Evolutionary conservation across 1,140 invertebrate genomes (phyloP).

Genomic region (Diabrotica undecimpunctata): DNA sequence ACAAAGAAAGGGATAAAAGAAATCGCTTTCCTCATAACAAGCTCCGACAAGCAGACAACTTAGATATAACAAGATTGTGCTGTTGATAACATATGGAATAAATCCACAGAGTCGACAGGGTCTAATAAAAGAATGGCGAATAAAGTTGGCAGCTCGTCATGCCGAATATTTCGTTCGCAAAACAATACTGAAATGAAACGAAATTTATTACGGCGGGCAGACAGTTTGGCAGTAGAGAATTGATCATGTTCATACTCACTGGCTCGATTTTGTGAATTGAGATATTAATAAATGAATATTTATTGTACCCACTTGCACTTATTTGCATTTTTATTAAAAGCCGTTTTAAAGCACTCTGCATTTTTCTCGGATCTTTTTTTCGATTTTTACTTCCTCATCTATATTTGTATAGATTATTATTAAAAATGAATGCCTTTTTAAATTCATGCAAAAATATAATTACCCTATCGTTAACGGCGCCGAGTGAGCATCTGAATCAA

Average conservation of each 20-base stretch:
- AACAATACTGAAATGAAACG: conserved; percentile 35
- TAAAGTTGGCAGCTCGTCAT: conserved; percentile 36
- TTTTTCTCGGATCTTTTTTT: too few relatives aligned
- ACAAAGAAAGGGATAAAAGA: neutral
- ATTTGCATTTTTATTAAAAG: too few relatives aligned
- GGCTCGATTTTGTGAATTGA: neutral
- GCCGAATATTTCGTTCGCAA: conserved; percentile 34
- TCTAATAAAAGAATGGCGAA: conserved; percentile 32
- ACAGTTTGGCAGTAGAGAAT: conserved; percentile 36
- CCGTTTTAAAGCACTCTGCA: too few relatives aligned
- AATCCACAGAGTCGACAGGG: conserved; percentile 28
- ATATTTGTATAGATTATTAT: too few relatives aligned
- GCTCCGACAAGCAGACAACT: conserved; percentile 8
- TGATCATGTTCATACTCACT: conserved; percentile 26
- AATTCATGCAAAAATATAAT: too few relatives aligned
- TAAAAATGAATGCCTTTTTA: too few relatives aligned
- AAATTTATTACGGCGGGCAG: conserved; percentile 33
- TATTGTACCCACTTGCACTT: too few relatives aligned
- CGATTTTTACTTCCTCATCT: too few relatives aligned
- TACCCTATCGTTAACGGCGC: too few relatives aligned
- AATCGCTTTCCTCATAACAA: conserved; percentile 1
- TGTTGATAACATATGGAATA: conserved; percentile 30
- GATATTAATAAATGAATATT: too few relatives aligned
- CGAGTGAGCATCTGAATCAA: too few relatives aligned
- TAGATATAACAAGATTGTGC: conserved; percentile 25